These are phyloP conservation scores for Puntigrus tetrazona DNA, from an alignment of 2,113 vertebrate species.

Conservation along the genomic window DNA sequence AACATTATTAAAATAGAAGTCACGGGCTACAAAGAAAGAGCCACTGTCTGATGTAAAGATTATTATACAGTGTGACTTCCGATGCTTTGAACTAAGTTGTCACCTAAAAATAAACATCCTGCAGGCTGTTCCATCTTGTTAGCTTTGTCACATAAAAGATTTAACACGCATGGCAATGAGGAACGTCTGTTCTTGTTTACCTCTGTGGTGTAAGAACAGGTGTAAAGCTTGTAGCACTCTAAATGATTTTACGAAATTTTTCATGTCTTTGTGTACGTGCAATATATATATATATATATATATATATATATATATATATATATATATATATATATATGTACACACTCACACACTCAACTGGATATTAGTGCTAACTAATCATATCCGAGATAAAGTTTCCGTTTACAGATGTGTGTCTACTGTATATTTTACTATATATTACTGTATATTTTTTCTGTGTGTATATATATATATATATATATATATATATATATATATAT, in stretches of 20 bases:
- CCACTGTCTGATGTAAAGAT: not conserved
- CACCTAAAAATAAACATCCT: slow-evolving; percentile 22
- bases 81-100: slow-evolving; percentile 6
- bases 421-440: too few species aligned
- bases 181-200: slow-evolving; percentile 1
- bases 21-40: too few species aligned
- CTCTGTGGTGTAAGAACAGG: slow-evolving; percentile 26
- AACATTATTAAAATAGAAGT: slow-evolving; percentile 20
- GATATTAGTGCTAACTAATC: too few species aligned
- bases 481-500: not conserved
- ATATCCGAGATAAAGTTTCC: too few species aligned
- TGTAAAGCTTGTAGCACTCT: slow-evolving; percentile 33
- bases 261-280: not conserved
- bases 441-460: too few species aligned
- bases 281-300: not conserved
- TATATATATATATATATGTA: too few species aligned
- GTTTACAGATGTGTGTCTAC: too few species aligned
- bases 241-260: not conserved
- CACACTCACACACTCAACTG: too few species aligned
- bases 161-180: not conserved
- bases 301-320: not conserved
- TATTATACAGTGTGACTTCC: not conserved
- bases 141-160: slow-evolving; percentile 36
- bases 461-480: not conserved
- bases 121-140: slow-evolving; percentile 7